These are phyloP conservation scores for Neodiprion fabricii DNA, from an alignment of 1,140 invertebrate species.

Conservation along the genomic window DNA sequence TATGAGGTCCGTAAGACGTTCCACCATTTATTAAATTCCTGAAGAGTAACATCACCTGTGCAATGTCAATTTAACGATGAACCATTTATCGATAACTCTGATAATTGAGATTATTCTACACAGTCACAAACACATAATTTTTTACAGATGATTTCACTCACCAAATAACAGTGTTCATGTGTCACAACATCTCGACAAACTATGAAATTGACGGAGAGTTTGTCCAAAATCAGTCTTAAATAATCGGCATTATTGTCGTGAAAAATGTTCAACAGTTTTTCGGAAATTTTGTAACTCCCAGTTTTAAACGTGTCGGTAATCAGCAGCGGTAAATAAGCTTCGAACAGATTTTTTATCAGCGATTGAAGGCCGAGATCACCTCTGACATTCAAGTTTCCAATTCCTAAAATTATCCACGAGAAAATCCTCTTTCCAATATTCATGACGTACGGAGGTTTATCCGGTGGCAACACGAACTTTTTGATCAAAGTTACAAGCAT, in stretches of 20 bases:
- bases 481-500: slow-evolving; percentile 46
- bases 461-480: slow-evolving; percentile 43
- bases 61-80: slow-evolving; percentile 20
- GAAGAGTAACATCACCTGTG: slow-evolving; percentile 51
- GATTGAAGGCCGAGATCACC: slow-evolving; percentile 47
- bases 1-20: slow-evolving; percentile 34
- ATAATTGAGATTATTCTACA: background rate
- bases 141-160: slow-evolving; percentile 27
- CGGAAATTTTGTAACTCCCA: slow-evolving; percentile 41
- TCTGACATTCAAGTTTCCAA: slow-evolving; percentile 48
- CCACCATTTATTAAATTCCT: slow-evolving; percentile 43
- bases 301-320: slow-evolving; percentile 34
- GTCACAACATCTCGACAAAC: slow-evolving; percentile 42
- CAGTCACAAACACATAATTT: background rate
- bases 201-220: slow-evolving; percentile 42
- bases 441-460: slow-evolving; percentile 25
- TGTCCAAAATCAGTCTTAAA: slow-evolving; percentile 45
- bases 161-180: slow-evolving; percentile 52
- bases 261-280: slow-evolving; percentile 49
- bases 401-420: slow-evolving; percentile 48
- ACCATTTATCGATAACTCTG: background rate
- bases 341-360: slow-evolving; percentile 49
- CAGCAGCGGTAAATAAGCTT: slow-evolving; percentile 51
- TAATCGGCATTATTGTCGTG: slow-evolving; percentile 42
- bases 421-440: slow-evolving; percentile 45